Base-by-base conservation (phyloP, 2,113 vertebrate species). In the Prochilodus magdalenae region DNA sequence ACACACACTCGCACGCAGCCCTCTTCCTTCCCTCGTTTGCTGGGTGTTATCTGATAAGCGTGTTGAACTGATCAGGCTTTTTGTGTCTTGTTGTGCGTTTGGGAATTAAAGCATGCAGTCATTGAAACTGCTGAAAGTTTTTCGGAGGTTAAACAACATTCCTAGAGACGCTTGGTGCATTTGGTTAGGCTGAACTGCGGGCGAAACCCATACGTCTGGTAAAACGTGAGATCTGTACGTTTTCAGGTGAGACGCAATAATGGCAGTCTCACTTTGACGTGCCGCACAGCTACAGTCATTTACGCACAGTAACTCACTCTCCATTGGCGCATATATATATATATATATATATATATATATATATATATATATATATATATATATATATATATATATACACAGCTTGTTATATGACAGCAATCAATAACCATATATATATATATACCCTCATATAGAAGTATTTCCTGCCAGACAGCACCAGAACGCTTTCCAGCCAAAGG, bases 381-480 rank as follows among this genome's bases (percentile, higher is more conserved):
- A 36, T 36, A 36, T 36, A 36, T 36, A 36, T 36, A 36, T 36
- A 36, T 36, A 36, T 36, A 36, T 36, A 36, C 7, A 36, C 7
- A 36, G n/a, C n/a, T n/a, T n/a, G n/a, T n/a, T n/a, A n/a, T n/a
- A n/a, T n/a, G n/a, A n/a, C n/a, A n/a, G n/a, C n/a, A n/a, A n/a
- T n/a, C n/a, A n/a, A 36, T 36, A 36, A 4, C 3, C 7, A 36
- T 36, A 7, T 16, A 12, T 59, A 71, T n/a, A 27, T 15, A 29
- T 73, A 78, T 15, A 6, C 12, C 20, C 18, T 30, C 75, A n/a
- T 63, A 29, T 47, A 71, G 30, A 85, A 79, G 79, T 33, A 82
- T 85, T 77, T 72, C 47, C 80, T 51, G 27, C 11, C 80, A 89
- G 88, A 90, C 78, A 89, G 87, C 87, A 88, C 90, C n/a, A n/a